These are phyloP conservation scores for Glareola pratincola DNA, from an alignment of 2,113 vertebrate species.

Conservation along the genomic window DNA sequence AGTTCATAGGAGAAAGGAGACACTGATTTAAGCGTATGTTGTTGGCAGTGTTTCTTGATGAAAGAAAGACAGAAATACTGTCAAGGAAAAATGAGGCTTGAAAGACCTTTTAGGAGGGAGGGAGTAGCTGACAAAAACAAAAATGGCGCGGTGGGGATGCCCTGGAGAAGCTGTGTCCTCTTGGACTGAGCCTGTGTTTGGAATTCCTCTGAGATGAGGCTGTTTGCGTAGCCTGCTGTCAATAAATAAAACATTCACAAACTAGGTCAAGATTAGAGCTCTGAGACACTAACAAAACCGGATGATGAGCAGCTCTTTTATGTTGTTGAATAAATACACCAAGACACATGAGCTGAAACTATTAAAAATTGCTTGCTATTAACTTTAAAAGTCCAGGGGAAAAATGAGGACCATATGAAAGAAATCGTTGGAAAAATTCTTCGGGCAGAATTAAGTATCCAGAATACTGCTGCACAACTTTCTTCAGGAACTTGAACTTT, in stretches of 20 bases:
- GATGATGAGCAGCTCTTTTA: conserved; percentile 19
- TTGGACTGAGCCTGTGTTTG: neutral
- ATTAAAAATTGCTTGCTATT: conserved; percentile 17
- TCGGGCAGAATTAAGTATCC: neutral
- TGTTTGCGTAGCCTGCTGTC: neutral
- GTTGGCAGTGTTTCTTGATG: neutral
- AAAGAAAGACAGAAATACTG: neutral
- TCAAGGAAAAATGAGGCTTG: neutral
- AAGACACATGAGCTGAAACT: conserved; percentile 4
- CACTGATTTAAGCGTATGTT: neutral
- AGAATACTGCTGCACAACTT: neutral
- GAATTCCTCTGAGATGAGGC: neutral
- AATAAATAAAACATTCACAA: conserved; percentile 35
- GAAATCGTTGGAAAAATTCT: neutral
- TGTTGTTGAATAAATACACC: conserved; percentile 19
- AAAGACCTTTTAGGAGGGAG: neutral
- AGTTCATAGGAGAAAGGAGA: neutral
- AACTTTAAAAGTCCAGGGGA: neutral
- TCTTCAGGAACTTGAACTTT: neutral
- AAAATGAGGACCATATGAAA: neutral
- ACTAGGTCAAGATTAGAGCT: conserved; percentile 53
- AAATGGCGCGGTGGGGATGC: neutral
- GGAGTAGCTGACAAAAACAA: neutral
- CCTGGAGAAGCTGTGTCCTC: neutral
- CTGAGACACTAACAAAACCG: conserved; percentile 15